A percentile compares a stretch with the other conserved stretches of the same genome.
Evolutionary conservation across 1,140 invertebrate species (phyloP).

Genomic region (Lordiphosa mommai): DNA sequence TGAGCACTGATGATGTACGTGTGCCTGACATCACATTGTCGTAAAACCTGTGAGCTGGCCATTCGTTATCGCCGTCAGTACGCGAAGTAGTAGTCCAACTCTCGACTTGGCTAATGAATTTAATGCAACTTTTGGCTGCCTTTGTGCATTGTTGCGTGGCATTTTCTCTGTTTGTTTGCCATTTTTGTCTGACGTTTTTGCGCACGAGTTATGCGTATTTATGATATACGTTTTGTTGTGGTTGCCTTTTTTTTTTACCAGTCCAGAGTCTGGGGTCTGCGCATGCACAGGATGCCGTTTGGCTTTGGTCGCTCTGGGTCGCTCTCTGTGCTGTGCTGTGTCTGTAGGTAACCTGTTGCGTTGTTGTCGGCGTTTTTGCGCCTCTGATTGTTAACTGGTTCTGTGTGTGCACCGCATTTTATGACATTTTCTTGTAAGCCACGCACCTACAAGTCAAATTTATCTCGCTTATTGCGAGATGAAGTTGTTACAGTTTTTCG

Average conservation of each 20-base stretch:
- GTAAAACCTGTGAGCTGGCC: conserved; percentile 44
- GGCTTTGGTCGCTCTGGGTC: conserved; percentile 4
- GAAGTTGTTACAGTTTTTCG: conserved; percentile 72
- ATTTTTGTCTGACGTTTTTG: conserved; percentile 75
- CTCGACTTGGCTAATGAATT: conserved; percentile 60
- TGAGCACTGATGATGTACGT: conserved; percentile 18
- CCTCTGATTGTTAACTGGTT: conserved; percentile 25
- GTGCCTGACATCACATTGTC: conserved; percentile 50
- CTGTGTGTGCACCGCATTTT: conserved; percentile 35
- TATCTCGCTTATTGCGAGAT: conserved; percentile 63
- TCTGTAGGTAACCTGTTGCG: conserved; percentile 70
- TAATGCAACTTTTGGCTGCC: conserved; percentile 65
- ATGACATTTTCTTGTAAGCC: conserved; percentile 75
- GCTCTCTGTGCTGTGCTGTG: conserved; percentile 7
- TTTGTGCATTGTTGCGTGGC: conserved; percentile 57
- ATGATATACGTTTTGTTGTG: conserved; percentile 58
- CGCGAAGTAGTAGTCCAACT: not conserved
- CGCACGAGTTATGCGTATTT: conserved; percentile 76
- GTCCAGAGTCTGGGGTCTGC: conserved; percentile 14
- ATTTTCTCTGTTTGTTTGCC: conserved; percentile 55
- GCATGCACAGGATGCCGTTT: conserved; percentile 37
- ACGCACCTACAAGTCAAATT: conserved; percentile 76
- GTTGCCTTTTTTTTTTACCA: conserved; percentile 13
- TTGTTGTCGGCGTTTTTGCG: conserved; percentile 66
- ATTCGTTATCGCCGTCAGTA: conserved; percentile 36